Base-by-base conservation (phyloP, 2,888 invertebrate genomes). In the Lasioglossum malachurum region DNA sequence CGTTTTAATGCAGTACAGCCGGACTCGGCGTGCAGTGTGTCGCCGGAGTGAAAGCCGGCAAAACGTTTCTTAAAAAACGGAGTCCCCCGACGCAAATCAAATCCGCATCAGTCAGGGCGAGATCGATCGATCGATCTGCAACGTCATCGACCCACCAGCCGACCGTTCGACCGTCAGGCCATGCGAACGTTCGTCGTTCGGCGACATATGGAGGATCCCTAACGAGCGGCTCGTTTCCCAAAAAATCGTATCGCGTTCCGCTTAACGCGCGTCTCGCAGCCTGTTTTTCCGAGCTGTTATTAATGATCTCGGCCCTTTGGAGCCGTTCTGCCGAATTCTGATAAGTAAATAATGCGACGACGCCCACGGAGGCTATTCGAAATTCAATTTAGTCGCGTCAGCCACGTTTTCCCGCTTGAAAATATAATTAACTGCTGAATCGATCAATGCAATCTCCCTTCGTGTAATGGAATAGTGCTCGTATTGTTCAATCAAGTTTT, bases 1-100 rank as follows among this genome's bases (percentile, higher is more conserved):
- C 88, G 75, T 91, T 92, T 93, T 93, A 90, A 93, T 92, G 87
- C 89, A 92, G 85, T 91, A 84, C 46, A 80, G 67, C 82, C 78
- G 83, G 79, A 31, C 46, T 10, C 60, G 27, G 60, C 23, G 53
- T 64, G 64, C 38, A 57, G 73, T 49, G 49, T 60, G 41, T n/a
- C 80, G 23, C n/a, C 23, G 53, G 0, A 53, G n/a, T 75, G 83
- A 81, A 87, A 88, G 71, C 71, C 35, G 85, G 82, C 72, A 75
- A 89, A 78, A 87, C 49, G 46, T 19, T n/a, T 38, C 44, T 78
- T 60, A 84, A 88, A 83, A 79, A 79, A 27, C 41, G 16, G n/a
- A 14, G 57, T 57, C 80, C 53, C 75, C 80, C 69, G 75, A 49
- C 69, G 78, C 79, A 74, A 88, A 82, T 86, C 84, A 80, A 79